Evolutionary conservation across 2,888 invertebrate genomes (phyloP), one percentile per base, ranked within the genome.

Genomic region (Strigamia maritima): DNA sequence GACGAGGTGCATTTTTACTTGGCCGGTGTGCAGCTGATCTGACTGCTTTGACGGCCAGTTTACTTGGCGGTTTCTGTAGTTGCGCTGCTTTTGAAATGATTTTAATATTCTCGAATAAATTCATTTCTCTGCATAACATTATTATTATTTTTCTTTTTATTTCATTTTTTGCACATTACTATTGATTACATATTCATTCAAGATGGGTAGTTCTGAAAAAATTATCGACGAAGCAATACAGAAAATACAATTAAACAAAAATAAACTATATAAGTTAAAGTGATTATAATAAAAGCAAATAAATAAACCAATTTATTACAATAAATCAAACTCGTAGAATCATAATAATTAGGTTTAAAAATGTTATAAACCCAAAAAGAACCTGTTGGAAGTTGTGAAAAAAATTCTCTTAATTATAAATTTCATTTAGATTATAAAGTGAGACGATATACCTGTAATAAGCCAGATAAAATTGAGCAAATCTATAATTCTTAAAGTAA

Each of bases 331-430:
- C 0, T 14, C 28, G n/a, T n/a, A 7, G 54, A 6, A 0, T 70
- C 28, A 12, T 70, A 4, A 70, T 70, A 70, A 70, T 70, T n/a
- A 10, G 70, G 70, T 70, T 70, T 70, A 28, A 16, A 70, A 12
- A 70, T n/a, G n/a, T 70, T 26, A 70, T 70, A 70, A 16, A 70
- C 28, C 70, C 70, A 70, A 70, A 28, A 70, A 8, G 70, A 70
- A 70, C 70, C 70, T 70, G 2, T 1, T 10, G 35, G 35, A 6
- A 35, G 10, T 6, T 6, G 35, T 6, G 7, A 10, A 10, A 35
- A 35, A 35, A 35, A 35, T 10, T 10, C 6, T 35, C 10, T 6
- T 8, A 10, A 35, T 35, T 35, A 35, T 35, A 35, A 35, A 35
- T 4, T 35, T 35, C 10, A 44, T 14, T 44, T 2, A n/a, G 44